Conservation (phyloP, 2,797 vertebrate genomes). For the Etheostoma perlongum region DNA sequence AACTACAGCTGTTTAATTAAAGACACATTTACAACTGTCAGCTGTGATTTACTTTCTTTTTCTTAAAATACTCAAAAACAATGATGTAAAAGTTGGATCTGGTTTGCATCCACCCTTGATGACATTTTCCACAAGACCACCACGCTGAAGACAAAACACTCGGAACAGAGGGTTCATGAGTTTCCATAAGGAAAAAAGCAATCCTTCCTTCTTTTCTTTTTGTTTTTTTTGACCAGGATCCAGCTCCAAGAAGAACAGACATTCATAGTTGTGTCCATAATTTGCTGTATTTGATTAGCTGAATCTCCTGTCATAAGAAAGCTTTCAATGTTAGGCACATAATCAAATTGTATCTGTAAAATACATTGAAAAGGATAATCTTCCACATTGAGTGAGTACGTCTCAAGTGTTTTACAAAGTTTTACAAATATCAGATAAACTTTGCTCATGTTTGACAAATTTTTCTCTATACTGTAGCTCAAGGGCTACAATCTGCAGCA, state of each 20-base stretch:
- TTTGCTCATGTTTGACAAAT: conserved; percentile 10
- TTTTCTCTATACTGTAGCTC: conserved; percentile 10
- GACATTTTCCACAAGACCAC: conserved; percentile 72
- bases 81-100: conserved; percentile 58
- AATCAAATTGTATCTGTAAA: conserved; percentile 48
- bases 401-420: conserved; percentile 9
- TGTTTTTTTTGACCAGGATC: conserved; percentile 34
- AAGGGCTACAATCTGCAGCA: conserved; percentile 1
- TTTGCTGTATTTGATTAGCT: conserved; percentile 63
- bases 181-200: conserved; percentile 73
- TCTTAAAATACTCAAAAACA: conserved; percentile 50
- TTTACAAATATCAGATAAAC: conserved; percentile 2
- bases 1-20: conserved; percentile 36
- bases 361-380: conserved; percentile 25
- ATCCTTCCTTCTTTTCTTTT: conserved; percentile 12
- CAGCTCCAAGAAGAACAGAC: conserved; percentile 52
- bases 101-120: conserved; percentile 49
- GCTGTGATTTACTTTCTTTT: conserved; percentile 31
- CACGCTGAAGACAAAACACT: conserved; percentile 41
- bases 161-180: conserved; percentile 32
- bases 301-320: conserved; percentile 61
- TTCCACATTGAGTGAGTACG: conserved; percentile 2
- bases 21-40: conserved; percentile 36
- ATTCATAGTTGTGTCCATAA: conserved; percentile 49
- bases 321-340: conserved; percentile 46